Evolutionary conservation across 2,888 invertebrate species (phyloP).

Genomic region (Agriopis leucophaearia): DNA sequence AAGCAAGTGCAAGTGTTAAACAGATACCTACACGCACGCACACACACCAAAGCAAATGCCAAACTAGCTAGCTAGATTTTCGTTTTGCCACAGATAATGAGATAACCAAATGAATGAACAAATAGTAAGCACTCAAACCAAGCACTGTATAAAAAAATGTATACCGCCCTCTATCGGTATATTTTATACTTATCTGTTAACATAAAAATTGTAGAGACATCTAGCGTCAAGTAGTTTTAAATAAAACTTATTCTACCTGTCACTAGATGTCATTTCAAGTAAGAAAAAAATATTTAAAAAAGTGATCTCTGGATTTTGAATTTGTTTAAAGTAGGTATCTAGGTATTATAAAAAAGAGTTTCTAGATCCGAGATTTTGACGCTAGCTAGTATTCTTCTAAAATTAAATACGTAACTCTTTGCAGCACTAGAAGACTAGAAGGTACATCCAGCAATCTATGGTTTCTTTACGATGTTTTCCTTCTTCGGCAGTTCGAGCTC

Average conservation of each 20-base stretch:
- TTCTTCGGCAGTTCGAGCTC: no score
- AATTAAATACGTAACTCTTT: no score
- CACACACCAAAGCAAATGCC: slow-evolving; percentile 9
- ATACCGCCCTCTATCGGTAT: slow-evolving; percentile 54
- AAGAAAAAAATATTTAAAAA: background rate
- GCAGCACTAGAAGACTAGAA: no score
- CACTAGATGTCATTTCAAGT: slow-evolving; percentile 54
- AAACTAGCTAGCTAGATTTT: slow-evolving; percentile 2
- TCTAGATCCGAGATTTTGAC: no score
- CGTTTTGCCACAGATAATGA: background rate
- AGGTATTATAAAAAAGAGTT: no score
- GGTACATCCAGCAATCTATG: no score
- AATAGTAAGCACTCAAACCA: background rate
- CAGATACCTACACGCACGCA: background rate
- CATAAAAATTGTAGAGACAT: slow-evolving; percentile 32
- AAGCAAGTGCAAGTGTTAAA: no score
- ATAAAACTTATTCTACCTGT: slow-evolving; percentile 38
- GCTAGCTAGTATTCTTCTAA: no score
- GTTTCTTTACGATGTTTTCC: no score
- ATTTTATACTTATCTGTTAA: slow-evolving; percentile 9
- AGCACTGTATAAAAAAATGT: slow-evolving; percentile 16
- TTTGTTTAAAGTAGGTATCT: no score
- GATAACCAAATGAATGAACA: slow-evolving; percentile 22
- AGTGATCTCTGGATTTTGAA: background rate
- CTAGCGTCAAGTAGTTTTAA: slow-evolving; percentile 40